These are phyloP conservation scores for Polymixis flavicincta DNA, from an alignment of 2,888 invertebrate species.

Conservation along the genomic window DNA sequence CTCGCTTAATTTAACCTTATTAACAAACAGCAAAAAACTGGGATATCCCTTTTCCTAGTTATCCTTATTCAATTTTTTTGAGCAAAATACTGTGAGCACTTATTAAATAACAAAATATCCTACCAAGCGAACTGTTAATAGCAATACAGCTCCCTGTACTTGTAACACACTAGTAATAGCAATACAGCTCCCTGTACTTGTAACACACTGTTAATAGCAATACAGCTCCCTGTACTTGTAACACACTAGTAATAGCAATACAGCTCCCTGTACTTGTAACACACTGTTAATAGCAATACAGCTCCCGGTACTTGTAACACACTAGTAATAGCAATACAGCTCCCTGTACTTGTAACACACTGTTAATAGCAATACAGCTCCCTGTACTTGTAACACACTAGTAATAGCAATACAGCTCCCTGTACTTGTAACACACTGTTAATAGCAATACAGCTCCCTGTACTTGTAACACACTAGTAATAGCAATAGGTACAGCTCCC, in stretches of 20 bases:
- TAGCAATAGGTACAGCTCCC: too few species aligned
- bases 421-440: not conserved
- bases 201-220: not conserved
- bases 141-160: not conserved
- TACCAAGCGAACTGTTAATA: not conserved
- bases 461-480: not conserved
- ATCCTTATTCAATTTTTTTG: not conserved
- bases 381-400: not conserved
- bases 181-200: not conserved
- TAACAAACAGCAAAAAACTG: not conserved
- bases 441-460: not conserved
- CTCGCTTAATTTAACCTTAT: not conserved
- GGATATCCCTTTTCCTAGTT: not conserved
- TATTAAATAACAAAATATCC: not conserved
- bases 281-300: not conserved
- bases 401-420: not conserved
- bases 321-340: not conserved
- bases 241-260: not conserved
- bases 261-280: not conserved
- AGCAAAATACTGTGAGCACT: not conserved
- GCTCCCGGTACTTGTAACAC: too few species aligned
- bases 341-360: not conserved
- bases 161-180: not conserved
- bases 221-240: not conserved
- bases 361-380: not conserved